Conservation (phyloP, 2,888 invertebrate species). For the Spisula subtruncata region DNA sequence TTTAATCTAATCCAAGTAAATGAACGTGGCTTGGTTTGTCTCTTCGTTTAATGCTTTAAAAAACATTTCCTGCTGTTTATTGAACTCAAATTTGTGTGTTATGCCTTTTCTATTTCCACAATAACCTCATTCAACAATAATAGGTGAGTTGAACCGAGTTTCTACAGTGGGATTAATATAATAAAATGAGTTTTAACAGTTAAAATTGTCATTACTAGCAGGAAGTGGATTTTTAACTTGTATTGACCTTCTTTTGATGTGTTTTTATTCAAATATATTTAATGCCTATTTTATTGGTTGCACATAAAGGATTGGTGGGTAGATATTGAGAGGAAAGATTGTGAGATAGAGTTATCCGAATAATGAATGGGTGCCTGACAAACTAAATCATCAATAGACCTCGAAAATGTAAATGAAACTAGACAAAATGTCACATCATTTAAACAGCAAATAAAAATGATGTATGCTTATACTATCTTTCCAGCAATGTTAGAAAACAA, state of each 20-base stretch:
- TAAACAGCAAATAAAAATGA: not conserved
- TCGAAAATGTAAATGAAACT: not conserved
- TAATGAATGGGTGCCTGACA: slow-evolving; percentile 4
- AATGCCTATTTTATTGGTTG: too few species aligned
- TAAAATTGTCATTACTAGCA: not conserved
- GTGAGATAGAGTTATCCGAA: not conserved
- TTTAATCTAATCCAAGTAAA: too few species aligned
- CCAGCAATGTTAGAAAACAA: not conserved
- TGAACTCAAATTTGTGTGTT: too few species aligned
- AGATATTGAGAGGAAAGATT: too few species aligned
- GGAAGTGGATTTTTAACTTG: not conserved
- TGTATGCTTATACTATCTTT: not conserved
- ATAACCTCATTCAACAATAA: too few species aligned
- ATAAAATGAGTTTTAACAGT: not conserved
- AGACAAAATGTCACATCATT: slow-evolving; percentile 20
- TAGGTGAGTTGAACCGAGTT: not conserved
- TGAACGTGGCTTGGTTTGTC: too few species aligned
- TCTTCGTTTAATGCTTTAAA: too few species aligned
- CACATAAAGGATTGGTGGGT: too few species aligned
- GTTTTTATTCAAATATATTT: too few species aligned
- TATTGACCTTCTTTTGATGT: not conserved
- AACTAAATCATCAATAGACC: not conserved
- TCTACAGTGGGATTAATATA: not conserved
- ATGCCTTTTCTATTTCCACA: too few species aligned
- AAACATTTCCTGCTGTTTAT: too few species aligned